These are phyloP conservation scores for Hypomecis atomaria DNA, from an alignment of 2,888 invertebrate species.

Conservation along the genomic window DNA sequence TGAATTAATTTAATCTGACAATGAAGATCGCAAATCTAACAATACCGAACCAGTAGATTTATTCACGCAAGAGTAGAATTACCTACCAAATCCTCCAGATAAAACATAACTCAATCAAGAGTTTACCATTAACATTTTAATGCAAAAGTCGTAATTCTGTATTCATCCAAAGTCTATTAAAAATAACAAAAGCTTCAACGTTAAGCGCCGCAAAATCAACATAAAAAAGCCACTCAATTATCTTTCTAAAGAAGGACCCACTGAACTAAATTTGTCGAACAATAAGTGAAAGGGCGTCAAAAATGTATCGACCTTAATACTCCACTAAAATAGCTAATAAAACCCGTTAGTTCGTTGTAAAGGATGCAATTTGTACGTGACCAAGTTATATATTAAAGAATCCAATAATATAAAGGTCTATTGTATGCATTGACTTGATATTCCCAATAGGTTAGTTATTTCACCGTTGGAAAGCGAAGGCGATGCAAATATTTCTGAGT, in stretches of 20 bases:
- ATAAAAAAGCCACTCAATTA: slow-evolving; percentile 32
- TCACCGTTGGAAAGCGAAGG: slow-evolving; percentile 67
- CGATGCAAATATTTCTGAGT: slow-evolving; percentile 32
- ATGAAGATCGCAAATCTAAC: too few species aligned
- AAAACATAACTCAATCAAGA: not conserved
- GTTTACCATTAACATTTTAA: slow-evolving; percentile 12
- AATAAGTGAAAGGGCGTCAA: slow-evolving; percentile 60
- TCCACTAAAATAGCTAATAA: slow-evolving; percentile 57
- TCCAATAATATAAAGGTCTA: slow-evolving; percentile 45
- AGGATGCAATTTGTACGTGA: slow-evolving; percentile 71
- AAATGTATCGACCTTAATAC: slow-evolving; percentile 58
- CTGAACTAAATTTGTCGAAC: slow-evolving; percentile 49
- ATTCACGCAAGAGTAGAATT: not conserved
- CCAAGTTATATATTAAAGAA: slow-evolving; percentile 52
- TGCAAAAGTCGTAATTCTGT: slow-evolving; percentile 5
- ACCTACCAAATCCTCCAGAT: not conserved
- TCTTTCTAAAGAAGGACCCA: slow-evolving; percentile 43
- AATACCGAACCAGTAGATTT: too few species aligned
- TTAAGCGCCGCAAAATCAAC: slow-evolving; percentile 20
- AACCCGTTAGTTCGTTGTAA: slow-evolving; percentile 68
- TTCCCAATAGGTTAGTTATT: slow-evolving; percentile 64
- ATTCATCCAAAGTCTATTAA: slow-evolving; percentile 25
- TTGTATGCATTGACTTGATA: slow-evolving; percentile 58
- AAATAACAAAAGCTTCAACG: slow-evolving; percentile 19
- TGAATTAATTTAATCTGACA: too few species aligned